Evolutionary conservation across 2,888 invertebrate species (phyloP).

Genomic region (Acrobasis repandana): DNA sequence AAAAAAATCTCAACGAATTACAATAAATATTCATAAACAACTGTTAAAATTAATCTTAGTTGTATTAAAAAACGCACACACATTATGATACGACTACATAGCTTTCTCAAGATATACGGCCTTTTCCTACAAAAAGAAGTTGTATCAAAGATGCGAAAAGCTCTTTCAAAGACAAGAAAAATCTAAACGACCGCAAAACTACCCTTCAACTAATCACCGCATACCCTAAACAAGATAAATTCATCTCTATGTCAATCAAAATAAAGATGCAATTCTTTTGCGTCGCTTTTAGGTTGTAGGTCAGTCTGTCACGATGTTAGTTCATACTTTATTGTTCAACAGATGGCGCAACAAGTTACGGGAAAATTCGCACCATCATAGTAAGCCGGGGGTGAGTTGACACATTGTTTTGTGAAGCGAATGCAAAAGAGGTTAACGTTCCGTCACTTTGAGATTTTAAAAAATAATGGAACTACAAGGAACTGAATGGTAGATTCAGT

Average conservation of each 20-base stretch:
- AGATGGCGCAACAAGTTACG: conserved; percentile 42
- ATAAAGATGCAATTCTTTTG: background rate
- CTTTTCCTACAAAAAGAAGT: background rate
- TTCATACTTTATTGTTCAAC: conserved; percentile 27
- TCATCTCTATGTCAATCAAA: background rate
- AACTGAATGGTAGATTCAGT: too few relatives aligned
- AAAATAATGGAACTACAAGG: too few relatives aligned
- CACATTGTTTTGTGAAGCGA: background rate
- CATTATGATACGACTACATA: too few relatives aligned
- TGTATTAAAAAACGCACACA: too few relatives aligned
- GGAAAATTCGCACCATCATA: conserved; percentile 1
- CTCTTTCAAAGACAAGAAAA: background rate
- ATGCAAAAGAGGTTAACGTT: background rate
- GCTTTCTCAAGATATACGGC: background rate
- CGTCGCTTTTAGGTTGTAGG: background rate
- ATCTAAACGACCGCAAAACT: background rate
- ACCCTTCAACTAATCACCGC: background rate
- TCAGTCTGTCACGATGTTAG: background rate
- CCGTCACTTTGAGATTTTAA: background rate
- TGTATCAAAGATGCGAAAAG: background rate
- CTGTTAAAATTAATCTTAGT: too few relatives aligned
- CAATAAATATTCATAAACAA: too few relatives aligned
- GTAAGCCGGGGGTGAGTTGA: background rate
- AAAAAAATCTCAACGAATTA: too few relatives aligned
- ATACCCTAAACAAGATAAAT: background rate